phyloP scores from a whole-genome alignment of 1,140 invertebrate genomes.

The Rhyacophila brunnea region DNA sequence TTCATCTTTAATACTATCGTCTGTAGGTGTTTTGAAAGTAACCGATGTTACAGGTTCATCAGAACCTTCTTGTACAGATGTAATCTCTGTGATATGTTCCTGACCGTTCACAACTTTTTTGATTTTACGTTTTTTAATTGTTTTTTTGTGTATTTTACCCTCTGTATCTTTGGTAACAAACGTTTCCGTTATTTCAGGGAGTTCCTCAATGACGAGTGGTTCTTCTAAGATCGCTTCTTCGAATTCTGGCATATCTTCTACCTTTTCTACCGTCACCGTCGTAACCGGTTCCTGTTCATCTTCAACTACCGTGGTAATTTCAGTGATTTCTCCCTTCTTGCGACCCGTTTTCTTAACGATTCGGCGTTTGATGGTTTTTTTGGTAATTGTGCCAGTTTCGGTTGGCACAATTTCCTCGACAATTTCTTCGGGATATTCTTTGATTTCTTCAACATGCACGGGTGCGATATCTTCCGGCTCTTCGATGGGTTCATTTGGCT shows the following conservation, averaged over 20 bases:
- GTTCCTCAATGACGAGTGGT: slow-evolving; percentile 40
- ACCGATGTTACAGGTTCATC: slow-evolving; percentile 41
- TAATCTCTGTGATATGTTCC: slow-evolving; percentile 39
- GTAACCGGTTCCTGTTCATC: slow-evolving; percentile 39
- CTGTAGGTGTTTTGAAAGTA: too few relatives aligned
- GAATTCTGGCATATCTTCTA: slow-evolving; percentile 14
- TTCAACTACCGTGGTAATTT: slow-evolving; percentile 42
- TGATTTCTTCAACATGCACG: slow-evolving; percentile 17
- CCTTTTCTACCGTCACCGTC: slow-evolving; percentile 32
- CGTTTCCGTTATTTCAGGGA: slow-evolving; percentile 35
- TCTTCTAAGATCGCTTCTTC: slow-evolving; percentile 4
- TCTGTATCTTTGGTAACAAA: slow-evolving; percentile 36
- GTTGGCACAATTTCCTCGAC: slow-evolving; percentile 29
- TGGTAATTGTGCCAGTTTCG: slow-evolving; percentile 37
- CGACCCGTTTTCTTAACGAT: slow-evolving; percentile 40
- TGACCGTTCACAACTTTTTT: slow-evolving; percentile 40
- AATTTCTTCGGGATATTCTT: slow-evolving; percentile 45
- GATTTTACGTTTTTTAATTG: slow-evolving; percentile 35
- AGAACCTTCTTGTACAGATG: neutral
- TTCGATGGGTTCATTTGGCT: too few relatives aligned
- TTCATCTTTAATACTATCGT: neutral
- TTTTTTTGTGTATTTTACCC: slow-evolving; percentile 37
- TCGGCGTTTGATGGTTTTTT: slow-evolving; percentile 39
- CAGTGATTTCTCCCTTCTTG: slow-evolving; percentile 38
- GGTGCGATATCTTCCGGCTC: slow-evolving; percentile 26